Base-by-base conservation (phyloP, 2,888 invertebrate genomes). In the Leucophenga maculata region DNA sequence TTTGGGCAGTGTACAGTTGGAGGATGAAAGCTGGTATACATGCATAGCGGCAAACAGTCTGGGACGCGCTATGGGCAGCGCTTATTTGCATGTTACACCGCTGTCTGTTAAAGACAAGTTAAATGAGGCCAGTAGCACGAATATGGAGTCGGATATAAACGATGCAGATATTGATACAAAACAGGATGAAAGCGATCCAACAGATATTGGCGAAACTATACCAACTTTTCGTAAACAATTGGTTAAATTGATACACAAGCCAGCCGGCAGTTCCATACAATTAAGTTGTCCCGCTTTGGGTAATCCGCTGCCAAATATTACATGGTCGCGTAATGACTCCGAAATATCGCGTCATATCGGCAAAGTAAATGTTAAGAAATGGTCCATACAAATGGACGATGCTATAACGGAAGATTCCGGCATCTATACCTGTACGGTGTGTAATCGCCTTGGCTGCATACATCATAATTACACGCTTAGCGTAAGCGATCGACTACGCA, bases 11-110 rank as follows among this genome's bases (percentile, higher is more conserved):
- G 95, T 97, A 0, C 94, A 95, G 0, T 90, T 93, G 74, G 93
- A 93, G 52, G 94, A 98, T 83, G 95, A 95, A 85, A 99, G 98
- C 1, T 97, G 97, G 95, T 99, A 99, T 85, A 95, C 97, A 0
- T 99, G 99, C 86, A 91, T 97, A 0, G 98, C 96, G 0, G 92
- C 94, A 20, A 99, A 98, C 86, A 92, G 92, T 54, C 89, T 97
- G 14, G 98, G 98, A 0, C 92, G 91, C 69, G 92, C 94, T 0
- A 91, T 92, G 22, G 94, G 94, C 52, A 93, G 92, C 78, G 97
- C 95, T 65, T 97, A 95, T 87, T 90, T 98, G 16, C 91, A 91
- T 67, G 95, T 97, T 2, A 20, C 69, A 8, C 46, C 62, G 20
- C 6, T 14, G 11, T 32, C 32, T 18, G 31, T n/a, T 59, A 1